Conservation (phyloP, 2,113 vertebrate species). For the Scomber colias region DNA sequence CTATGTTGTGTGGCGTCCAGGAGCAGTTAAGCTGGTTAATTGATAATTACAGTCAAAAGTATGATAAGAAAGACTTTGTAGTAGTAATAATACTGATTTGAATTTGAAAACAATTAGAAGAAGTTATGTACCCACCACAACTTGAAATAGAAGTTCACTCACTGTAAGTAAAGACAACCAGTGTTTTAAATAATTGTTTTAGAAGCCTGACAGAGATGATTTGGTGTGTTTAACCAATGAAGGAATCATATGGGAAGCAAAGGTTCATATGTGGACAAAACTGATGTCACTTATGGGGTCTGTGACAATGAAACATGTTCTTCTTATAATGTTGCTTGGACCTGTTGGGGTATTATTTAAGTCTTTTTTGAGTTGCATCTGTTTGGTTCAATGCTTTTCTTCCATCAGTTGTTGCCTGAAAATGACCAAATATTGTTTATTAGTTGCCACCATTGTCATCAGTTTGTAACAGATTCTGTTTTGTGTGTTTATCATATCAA, state of each 20-base stretch:
- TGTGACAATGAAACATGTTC: conserved; percentile 10
- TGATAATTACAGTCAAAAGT: too few relatives aligned
- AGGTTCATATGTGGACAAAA: conserved; percentile 46
- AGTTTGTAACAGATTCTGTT: conserved; percentile 8
- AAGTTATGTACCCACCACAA: not conserved
- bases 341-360: conserved; percentile 16
- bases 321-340: conserved; percentile 19
- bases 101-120: too few relatives aligned
- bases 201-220: conserved; percentile 15
- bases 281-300: conserved; percentile 53
- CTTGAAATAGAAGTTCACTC: not conserved
- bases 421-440: conserved; percentile 18
- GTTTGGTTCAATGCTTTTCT: conserved; percentile 31
- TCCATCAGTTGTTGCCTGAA: conserved; percentile 48
- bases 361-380: conserved; percentile 18
- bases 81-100: too few relatives aligned
- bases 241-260: not conserved
- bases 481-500: conserved; percentile 1
- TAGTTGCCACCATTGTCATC: conserved; percentile 11
- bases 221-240: conserved; percentile 13
- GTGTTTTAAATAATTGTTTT: not conserved
- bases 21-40: too few relatives aligned
- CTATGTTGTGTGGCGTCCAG: too few relatives aligned
- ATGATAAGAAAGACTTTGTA: too few relatives aligned
- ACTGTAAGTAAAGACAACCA: not conserved